phyloP scores from a whole-genome alignment of 1,140 invertebrate species.

The Oppia nitens region DNA sequence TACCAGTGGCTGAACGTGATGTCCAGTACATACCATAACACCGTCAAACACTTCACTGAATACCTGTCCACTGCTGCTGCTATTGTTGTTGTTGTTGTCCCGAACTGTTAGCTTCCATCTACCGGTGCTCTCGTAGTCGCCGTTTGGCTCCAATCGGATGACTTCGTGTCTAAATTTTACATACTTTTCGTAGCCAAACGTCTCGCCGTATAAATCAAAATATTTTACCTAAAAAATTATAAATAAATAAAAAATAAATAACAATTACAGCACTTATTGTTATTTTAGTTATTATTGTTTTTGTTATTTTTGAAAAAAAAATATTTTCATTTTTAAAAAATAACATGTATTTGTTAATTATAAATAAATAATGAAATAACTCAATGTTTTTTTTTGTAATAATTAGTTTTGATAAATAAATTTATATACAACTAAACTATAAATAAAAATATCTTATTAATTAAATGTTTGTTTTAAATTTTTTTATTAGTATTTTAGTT shows the following conservation, averaged over 20 bases:
- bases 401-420: no score
- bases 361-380: no score
- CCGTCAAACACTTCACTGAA: constrained; percentile 31
- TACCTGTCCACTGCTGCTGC: constrained; percentile 24
- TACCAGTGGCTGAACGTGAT: constrained; percentile 16
- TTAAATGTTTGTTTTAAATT: no score
- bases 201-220: constrained; percentile 29
- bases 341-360: no score
- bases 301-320: background rate
- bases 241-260: no score
- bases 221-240: constrained; percentile 27
- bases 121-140: constrained; percentile 28
- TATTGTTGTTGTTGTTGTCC: background rate
- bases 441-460: no score
- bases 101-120: constrained; percentile 27
- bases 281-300: background rate
- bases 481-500: no score
- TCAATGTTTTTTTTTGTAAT: no score
- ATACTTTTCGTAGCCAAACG: constrained; percentile 27
- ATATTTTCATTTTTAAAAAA: background rate
- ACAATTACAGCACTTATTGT: no score
- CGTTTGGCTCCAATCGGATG: constrained; percentile 19
- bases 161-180: constrained; percentile 29
- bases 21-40: no score
- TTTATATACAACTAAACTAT: no score